Evolutionary conservation across 2,888 invertebrate species (phyloP), one percentile per base, ranked within the genome.

Genomic region (Leptothorax acervorum): DNA sequence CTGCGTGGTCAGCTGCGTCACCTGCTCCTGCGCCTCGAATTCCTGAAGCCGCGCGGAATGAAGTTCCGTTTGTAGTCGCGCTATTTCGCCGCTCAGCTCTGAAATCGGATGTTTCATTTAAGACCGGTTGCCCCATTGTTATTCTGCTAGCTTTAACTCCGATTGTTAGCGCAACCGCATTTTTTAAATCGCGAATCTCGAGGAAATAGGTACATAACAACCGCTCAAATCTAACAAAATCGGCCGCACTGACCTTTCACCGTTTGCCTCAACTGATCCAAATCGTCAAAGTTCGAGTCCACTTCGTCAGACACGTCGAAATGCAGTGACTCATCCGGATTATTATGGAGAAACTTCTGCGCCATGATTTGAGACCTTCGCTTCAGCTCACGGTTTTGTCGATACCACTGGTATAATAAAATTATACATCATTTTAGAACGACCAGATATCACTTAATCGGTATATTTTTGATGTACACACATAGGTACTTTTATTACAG

Each of bases 321-420:
- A 84, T 92, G 96, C 0, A 95, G 90, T 0, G 95, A 89, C 0
- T 95, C 94, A 62, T 95, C 95, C 0, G 96, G 94, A n/a, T 97
- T 96, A n/a, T 96, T 94, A 79, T 95, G 94, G 70, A 95, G 90
- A 88, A 96, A 95, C 65, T 96, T 96, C 88, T 97, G 97, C 84
- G 96, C 93, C 55, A 97, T 94, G 45, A 96, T 96, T 1, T 97
- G 96, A 86, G 97, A 97, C 88, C 96, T 96, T 23, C 97, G 95
- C 94, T 97, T 97, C 74, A 97, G 94, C 92, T 96, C 96, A 85
- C 97, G 96, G 93, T 97, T 97, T 95, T 97, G 97, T 86, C 97
- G 96, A 95, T 97, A 97, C 97, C 97, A 97, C 95, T 97, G 63
- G 5, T 96, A 15, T 83, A 70, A 68, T 3, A 5, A 45, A 51